Conservation (phyloP, 2,797 vertebrate species). For the Ceryle rudis region DNA sequence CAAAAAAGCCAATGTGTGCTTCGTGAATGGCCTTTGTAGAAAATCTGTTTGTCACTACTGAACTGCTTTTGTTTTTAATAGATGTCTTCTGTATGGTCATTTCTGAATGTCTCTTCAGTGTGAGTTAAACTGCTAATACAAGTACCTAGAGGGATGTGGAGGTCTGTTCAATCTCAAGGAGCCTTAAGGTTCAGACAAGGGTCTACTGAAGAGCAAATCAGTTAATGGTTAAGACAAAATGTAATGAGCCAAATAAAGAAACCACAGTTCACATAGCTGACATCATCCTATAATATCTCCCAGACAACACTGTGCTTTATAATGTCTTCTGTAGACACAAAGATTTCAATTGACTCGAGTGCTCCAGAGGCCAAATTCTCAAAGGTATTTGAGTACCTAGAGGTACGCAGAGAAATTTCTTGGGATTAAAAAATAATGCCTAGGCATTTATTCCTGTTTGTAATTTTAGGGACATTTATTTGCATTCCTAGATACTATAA, state of each 20-base stretch:
- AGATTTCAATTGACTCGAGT: conserved; percentile 69
- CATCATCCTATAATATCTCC: conserved; percentile 78
- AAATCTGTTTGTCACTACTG: conserved; percentile 71
- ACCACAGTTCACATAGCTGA: conserved; percentile 77
- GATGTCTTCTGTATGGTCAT: conserved; percentile 55
- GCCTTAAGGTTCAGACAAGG: conserved; percentile 73
- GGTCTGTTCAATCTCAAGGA: conserved; percentile 80
- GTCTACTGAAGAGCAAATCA: conserved; percentile 73
- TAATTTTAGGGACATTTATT: not conserved
- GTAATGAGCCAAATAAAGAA: conserved; percentile 78
- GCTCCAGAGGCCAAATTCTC: conserved; percentile 23
- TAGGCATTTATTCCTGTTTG: not conserved
- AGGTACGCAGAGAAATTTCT: not conserved
- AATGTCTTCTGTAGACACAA: conserved; percentile 51
- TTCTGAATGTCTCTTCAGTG: conserved; percentile 78
- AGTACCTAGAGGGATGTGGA: conserved; percentile 75
- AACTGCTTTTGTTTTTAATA: conserved; percentile 72
- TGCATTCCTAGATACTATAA: not conserved
- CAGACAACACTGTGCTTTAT: conserved; percentile 74
- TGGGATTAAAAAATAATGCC: not conserved
- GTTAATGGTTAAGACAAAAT: conserved; percentile 76
- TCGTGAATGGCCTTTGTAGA: conserved; percentile 63
- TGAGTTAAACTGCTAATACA: conserved; percentile 68
- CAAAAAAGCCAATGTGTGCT: conserved; percentile 50
- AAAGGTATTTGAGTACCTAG: conserved; percentile 21